A percentile compares a stretch with the other conserved stretches of the same genome.
phyloP scores from a whole-genome alignment of 1,140 invertebrate species.

The Macrocentrus cingulum region DNA sequence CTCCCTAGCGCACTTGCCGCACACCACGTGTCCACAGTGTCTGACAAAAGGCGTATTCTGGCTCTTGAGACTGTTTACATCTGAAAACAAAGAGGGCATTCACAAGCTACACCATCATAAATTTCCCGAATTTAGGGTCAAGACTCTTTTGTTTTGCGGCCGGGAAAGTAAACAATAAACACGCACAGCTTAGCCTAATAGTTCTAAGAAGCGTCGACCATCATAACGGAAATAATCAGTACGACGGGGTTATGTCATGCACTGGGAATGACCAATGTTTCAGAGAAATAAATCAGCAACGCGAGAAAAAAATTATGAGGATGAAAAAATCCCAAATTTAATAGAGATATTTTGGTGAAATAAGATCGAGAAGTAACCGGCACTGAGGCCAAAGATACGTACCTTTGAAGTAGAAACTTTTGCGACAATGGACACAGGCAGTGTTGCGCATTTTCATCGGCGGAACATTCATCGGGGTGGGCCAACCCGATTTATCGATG shows the following conservation, averaged over 20 bases:
- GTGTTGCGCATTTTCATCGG: conserved; percentile 31
- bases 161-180: no score
- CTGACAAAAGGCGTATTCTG: conserved; percentile 44
- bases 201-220: no score
- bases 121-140: no score
- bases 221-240: no score
- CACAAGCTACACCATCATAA: not conserved
- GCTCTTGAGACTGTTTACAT: conserved; percentile 22
- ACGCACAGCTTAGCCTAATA: no score
- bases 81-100: conserved; percentile 32
- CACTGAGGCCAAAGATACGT: conserved; percentile 3
- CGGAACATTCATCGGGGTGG: conserved; percentile 16
- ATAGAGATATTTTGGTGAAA: not conserved
- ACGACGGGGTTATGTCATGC: no score
- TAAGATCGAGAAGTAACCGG: not conserved
- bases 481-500: not conserved
- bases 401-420: conserved; percentile 36
- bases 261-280: no score
- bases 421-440: conserved; percentile 32
- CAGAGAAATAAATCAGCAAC: no score
- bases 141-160: no score
- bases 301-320: not conserved
- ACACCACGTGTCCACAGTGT: conserved; percentile 53
- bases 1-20: conserved; percentile 39
- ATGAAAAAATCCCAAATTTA: no score